These are phyloP conservation scores for Cotesia chilonis DNA, from an alignment of 1,140 invertebrate genomes.

Conservation along the genomic window DNA sequence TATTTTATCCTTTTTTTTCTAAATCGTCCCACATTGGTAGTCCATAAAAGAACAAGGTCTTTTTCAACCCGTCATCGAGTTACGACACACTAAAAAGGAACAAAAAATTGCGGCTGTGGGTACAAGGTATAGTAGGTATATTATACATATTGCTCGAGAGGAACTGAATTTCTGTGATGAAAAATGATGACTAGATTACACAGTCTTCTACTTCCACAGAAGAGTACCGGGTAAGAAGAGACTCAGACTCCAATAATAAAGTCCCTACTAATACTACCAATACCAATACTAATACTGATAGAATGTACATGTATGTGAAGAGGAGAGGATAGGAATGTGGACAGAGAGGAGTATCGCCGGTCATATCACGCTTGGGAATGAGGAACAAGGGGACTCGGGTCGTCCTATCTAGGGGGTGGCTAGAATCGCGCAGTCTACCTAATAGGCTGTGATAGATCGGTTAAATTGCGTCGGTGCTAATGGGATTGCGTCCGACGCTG, in stretches of 20 bases:
- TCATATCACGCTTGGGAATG: not conserved
- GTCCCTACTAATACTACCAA: too few species aligned
- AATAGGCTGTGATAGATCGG: slow-evolving; percentile 68
- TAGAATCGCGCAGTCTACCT: slow-evolving; percentile 49
- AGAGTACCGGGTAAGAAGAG: too few species aligned
- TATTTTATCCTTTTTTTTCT: not conserved
- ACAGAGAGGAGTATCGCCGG: not conserved
- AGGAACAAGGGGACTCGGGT: not conserved
- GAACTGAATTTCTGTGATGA: slow-evolving; percentile 4
- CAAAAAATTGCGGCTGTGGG: too few species aligned
- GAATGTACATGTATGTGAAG: not conserved
- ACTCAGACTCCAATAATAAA: not conserved
- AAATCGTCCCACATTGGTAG: slow-evolving; percentile 12
- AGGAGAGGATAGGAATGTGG: not conserved
- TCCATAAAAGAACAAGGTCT: not conserved
- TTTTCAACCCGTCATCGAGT: slow-evolving; percentile 7
- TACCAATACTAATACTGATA: not conserved
- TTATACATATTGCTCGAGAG: not conserved
- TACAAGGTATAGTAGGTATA: not conserved
- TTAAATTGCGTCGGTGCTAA: slow-evolving; percentile 67
- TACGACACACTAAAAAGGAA: not conserved
- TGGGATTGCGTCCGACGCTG: slow-evolving; percentile 66
- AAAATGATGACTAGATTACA: slow-evolving; percentile 28
- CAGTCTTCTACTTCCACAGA: not conserved
- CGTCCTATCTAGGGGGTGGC: slow-evolving; percentile 47